Evolutionary conservation across 2,113 vertebrate genomes (phyloP).

Genomic region (Symphodus melops): DNA sequence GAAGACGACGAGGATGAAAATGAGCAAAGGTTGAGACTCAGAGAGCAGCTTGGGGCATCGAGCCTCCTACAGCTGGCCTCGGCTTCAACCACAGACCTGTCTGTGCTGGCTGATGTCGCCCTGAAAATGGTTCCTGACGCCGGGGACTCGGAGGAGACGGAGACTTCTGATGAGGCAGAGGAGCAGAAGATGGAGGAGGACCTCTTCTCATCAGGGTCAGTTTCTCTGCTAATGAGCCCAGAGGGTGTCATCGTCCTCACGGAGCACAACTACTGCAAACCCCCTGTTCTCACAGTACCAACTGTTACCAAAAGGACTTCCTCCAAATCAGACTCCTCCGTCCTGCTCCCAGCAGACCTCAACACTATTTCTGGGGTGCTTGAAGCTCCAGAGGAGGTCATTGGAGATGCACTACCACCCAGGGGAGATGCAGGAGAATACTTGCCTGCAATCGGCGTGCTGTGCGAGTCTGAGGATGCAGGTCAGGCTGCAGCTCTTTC

Average conservation of each 20-base stretch:
- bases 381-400: constrained; percentile 86
- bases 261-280: constrained; percentile 92
- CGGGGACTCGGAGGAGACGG: constrained; percentile 86
- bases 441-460: constrained; percentile 53
- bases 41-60: constrained; percentile 83
- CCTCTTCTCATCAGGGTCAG: constrained; percentile 58
- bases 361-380: constrained; percentile 81
- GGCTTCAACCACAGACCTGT: constrained; percentile 81
- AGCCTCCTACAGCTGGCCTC: constrained; percentile 84
- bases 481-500: constrained; percentile 38
- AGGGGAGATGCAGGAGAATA: constrained; percentile 69
- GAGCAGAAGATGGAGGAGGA: constrained; percentile 83
- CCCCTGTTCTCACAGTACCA: constrained; percentile 62
- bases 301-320: constrained; percentile 60
- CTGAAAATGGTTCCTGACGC: constrained; percentile 86
- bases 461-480: constrained; percentile 60
- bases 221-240: constrained; percentile 62
- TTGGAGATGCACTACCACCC: constrained; percentile 72
- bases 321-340: constrained; percentile 74
- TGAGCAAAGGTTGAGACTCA: constrained; percentile 73
- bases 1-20: constrained; percentile 79
- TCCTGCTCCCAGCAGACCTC: constrained; percentile 80
- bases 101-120: constrained; percentile 87
- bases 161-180: constrained; percentile 87
- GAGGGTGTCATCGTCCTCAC: constrained; percentile 80